Conservation (phyloP, 1,140 invertebrate species). For the Ylistrum balloti region DNA sequence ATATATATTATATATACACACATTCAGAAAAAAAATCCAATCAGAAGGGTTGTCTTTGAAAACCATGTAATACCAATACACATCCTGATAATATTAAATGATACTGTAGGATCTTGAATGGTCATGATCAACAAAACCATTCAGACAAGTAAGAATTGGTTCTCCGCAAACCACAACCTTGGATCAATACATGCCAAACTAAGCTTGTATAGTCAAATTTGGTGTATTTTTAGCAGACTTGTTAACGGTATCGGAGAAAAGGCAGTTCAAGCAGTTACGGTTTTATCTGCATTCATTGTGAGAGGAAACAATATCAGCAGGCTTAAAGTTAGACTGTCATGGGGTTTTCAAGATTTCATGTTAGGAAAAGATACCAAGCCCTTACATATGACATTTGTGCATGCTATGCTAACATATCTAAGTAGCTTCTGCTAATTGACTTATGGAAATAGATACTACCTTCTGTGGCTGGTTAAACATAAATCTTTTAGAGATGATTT, state of each 20-base stretch:
- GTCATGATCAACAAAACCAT: not conserved
- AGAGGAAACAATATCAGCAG: not conserved
- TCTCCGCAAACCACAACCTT: not conserved
- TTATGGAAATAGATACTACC: not conserved
- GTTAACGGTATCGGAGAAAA: not conserved
- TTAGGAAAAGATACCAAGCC: not conserved
- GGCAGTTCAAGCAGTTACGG: not conserved
- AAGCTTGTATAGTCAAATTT: constrained; percentile 26
- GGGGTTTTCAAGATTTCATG: not conserved
- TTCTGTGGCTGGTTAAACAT: not conserved
- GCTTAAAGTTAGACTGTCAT: not conserved
- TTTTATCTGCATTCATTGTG: not conserved
- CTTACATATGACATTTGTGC: not conserved
- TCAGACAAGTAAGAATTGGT: not conserved
- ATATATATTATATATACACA: no score
- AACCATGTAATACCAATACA: not conserved
- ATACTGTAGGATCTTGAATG: not conserved
- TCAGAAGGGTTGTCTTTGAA: not conserved
- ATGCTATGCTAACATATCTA: not conserved
- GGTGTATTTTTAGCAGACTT: constrained; percentile 22
- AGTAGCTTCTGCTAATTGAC: not conserved
- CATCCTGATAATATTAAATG: not conserved
- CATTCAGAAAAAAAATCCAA: no score
- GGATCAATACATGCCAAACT: constrained; percentile 24
- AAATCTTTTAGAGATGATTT: not conserved